Conservation (phyloP, 1,140 invertebrate species). For the Streblospio benedicti region DNA sequence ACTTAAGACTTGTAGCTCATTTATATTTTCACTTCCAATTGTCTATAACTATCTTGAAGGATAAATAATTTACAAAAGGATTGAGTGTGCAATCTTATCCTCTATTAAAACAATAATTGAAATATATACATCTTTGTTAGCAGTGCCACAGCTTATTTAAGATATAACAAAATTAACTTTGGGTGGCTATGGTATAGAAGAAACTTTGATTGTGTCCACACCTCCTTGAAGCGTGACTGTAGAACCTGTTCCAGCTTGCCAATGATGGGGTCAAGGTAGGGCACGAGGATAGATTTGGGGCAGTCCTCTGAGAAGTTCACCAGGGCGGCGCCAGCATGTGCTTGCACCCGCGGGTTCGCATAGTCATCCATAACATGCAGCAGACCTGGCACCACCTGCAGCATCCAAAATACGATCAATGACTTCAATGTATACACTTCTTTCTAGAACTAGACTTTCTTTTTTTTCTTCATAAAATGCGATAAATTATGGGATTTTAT, state of each 20-base stretch:
- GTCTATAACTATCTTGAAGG: too few species aligned
- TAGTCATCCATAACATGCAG: slow-evolving; percentile 84
- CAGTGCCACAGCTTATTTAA: neutral
- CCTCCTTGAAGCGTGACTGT: slow-evolving; percentile 85
- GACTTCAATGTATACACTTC: too few species aligned
- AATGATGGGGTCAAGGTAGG: slow-evolving; percentile 86
- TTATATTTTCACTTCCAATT: too few species aligned
- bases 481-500: too few species aligned
- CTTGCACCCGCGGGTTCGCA: slow-evolving; percentile 83
- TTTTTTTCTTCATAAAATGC: too few species aligned
- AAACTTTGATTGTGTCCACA: slow-evolving; percentile 30
- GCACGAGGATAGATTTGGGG: slow-evolving; percentile 79
- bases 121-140: neutral
- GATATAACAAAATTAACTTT: neutral
- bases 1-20: neutral
- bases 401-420: neutral
- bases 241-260: slow-evolving; percentile 82
- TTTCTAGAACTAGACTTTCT: too few species aligned
- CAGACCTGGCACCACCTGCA: slow-evolving; percentile 74
- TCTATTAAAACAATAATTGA: too few species aligned
- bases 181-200: neutral
- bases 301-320: slow-evolving; percentile 99
- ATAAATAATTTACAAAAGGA: too few species aligned
- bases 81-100: too few species aligned
- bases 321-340: slow-evolving; percentile 72